Evolutionary conservation across 2,888 invertebrate species (phyloP), one percentile per base, ranked within the genome.

Genomic region (Axea sp.): DNA sequence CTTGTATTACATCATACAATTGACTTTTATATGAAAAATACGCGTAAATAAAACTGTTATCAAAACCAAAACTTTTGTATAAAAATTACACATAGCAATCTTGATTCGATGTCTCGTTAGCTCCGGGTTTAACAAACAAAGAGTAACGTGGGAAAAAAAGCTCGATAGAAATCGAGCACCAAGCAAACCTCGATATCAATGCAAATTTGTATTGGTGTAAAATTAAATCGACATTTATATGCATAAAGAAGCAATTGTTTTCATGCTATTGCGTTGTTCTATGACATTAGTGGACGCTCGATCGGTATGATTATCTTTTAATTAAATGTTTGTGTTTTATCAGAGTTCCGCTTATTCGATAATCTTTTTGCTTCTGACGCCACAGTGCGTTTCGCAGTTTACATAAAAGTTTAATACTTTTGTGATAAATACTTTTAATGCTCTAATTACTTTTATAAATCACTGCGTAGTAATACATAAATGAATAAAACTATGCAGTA

Each of bases 291-390:
- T 81, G 81, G 74, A 62, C 75, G 77, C 76, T 72, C 82, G 81
- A 85, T 84, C 81, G 80, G 80, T 76, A 82, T 82, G 85, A 84
- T 86, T 85, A 86, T 85, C 84, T 86, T 86, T 86, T 85, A 86
- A 86, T 86, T 86, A 86, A 85, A 86, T 82, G 84, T 84, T 84
- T 82, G 83, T 79, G 82, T 82, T 83, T 84, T 84, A 84, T 84
- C 84, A 79, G 78, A 51, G 68, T 51, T 49, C 49, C 60, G 39
- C 7, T 47, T 41, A 43, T 60, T 55, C 45, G 37, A 53, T 59
- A 15, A 43, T 62, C 51, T 26, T 26, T 22, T 8, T 8, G 33
- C 14, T 9, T 41, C 8, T 17, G 45, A 15, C 8, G 4, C 14
- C 15, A 37, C 15, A 19, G 33, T 24, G 8, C 28, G 37, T 57